Conservation (phyloP, 2,113 vertebrate genomes). For the Triplophysa rosa region DNA sequence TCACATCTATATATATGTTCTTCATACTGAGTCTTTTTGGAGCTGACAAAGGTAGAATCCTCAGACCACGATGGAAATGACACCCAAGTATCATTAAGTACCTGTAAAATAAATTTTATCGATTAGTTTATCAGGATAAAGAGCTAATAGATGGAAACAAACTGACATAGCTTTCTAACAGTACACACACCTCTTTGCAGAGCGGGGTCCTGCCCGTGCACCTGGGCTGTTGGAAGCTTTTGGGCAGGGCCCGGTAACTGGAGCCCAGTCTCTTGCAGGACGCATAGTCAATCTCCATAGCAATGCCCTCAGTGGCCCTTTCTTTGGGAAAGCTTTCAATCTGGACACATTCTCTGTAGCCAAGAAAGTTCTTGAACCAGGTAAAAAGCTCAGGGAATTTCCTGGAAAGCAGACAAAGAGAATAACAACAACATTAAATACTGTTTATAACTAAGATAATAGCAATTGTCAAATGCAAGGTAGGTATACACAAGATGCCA, state of each 20-base stretch:
- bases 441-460: too few species aligned
- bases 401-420: constrained; percentile 64
- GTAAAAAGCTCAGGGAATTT: constrained; percentile 98
- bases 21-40: constrained; percentile 98
- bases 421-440: not conserved
- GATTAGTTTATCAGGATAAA: not conserved
- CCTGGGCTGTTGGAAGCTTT: constrained; percentile 98
- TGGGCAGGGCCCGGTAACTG: constrained; percentile 95
- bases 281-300: constrained; percentile 99
- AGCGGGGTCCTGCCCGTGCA: constrained; percentile 94
- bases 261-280: constrained; percentile 96
- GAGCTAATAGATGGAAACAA: not conserved
- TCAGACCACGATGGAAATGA: constrained; percentile 99
- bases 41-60: constrained; percentile 98
- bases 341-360: constrained; percentile 93
- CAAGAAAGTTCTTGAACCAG: constrained; percentile 99
- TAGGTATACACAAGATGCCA: not conserved
- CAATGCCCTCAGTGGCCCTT: constrained; percentile 93
- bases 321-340: constrained; percentile 95
- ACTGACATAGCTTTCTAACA: not conserved
- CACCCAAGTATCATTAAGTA: constrained; percentile 98
- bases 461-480: not conserved
- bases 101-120: constrained; percentile 67
- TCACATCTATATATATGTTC: constrained; percentile 99
- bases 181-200: constrained; percentile 88